A percentile compares a stretch with the other conserved stretches of the same genome.
These are phyloP conservation scores for Castor canadensis DNA, from an alignment of 2,113 vertebrate genomes.

Conservation along the genomic window DNA sequence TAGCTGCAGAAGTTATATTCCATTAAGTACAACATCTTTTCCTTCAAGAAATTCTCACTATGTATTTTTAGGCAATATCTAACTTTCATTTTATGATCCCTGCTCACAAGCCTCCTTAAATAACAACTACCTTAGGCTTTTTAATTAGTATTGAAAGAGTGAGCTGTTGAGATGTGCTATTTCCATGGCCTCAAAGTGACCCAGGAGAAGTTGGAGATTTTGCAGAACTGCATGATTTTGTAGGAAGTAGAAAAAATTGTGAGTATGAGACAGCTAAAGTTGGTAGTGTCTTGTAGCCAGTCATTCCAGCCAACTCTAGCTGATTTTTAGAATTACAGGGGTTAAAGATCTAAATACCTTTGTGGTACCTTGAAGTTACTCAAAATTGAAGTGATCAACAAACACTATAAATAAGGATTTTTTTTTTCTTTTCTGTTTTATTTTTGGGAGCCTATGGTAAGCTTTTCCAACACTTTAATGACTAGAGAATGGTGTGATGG, in stretches of 20 bases:
- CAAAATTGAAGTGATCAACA: background rate
- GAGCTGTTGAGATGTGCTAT: background rate
- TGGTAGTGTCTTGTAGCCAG: accelerated
- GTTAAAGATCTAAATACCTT: background rate
- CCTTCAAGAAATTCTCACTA: background rate
- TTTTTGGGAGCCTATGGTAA: background rate
- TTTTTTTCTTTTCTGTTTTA: no score
- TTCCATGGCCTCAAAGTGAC: background rate
- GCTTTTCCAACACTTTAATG: background rate
- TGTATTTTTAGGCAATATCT: background rate
- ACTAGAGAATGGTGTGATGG: background rate
- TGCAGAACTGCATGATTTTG: background rate
- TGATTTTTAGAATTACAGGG: background rate
- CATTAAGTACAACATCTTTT: background rate
- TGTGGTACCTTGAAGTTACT: background rate
- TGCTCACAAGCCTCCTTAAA: background rate
- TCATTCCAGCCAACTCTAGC: background rate
- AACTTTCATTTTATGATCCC: background rate
- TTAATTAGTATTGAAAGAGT: background rate
- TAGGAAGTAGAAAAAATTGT: background rate
- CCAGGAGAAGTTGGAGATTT: background rate
- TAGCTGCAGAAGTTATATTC: background rate
- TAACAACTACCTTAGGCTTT: background rate
- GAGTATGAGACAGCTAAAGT: background rate
- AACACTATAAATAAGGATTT: background rate